Percentiles rank a stretch among this genome's conserved stretches.
phyloP scores from a whole-genome alignment of 2,113 vertebrate genomes.

The Strix uralensis region DNA sequence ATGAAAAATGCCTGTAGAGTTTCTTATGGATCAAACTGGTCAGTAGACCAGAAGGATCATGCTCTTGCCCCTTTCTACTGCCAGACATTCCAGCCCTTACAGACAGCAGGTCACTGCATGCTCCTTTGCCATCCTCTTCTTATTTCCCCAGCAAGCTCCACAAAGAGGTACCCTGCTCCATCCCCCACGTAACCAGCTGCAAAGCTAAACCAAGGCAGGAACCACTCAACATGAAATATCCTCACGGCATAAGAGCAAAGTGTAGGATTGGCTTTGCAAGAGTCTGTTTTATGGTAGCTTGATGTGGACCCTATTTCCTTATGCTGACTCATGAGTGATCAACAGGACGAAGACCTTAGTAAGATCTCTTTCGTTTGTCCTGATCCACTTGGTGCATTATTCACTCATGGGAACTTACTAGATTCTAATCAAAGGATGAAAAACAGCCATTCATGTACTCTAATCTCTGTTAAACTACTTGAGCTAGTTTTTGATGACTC shows the following conservation, averaged over 20 bases:
- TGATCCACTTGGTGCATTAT: background rate
- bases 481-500: background rate
- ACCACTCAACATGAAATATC: fast-evolving
- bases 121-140: background rate
- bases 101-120: background rate
- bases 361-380: background rate
- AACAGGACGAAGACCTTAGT: background rate
- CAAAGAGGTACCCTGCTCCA: background rate
- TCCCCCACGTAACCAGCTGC: background rate
- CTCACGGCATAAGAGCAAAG: fast-evolving
- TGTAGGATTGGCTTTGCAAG: background rate
- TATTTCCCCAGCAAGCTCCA: background rate
- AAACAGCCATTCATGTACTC: background rate
- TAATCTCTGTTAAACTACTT: background rate
- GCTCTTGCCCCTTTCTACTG: background rate
- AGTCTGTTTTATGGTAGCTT: background rate
- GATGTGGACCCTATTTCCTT: background rate
- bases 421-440: background rate
- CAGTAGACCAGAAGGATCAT: background rate
- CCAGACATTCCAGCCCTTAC: background rate
- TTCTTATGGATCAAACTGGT: background rate
- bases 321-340: fast-evolving
- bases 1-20: background rate
- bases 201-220: background rate
- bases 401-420: background rate